phyloP scores from a whole-genome alignment of 2,797 vertebrate genomes.

The Eptatretus atami region DNA sequence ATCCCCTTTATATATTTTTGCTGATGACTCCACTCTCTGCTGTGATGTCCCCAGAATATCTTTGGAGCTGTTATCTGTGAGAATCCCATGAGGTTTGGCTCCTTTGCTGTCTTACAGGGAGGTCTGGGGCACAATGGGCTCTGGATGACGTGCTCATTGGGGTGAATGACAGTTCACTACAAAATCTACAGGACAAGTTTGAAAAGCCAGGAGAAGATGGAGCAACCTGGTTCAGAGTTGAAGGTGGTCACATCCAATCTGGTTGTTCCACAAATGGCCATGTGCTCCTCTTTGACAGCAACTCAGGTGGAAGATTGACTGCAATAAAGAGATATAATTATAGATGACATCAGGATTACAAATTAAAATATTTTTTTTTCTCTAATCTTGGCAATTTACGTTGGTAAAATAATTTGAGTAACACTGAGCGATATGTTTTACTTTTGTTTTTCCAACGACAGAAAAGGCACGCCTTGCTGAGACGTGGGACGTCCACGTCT shows the following conservation, averaged over 20 bases:
- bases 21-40: no score
- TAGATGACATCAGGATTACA: no score
- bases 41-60: no score
- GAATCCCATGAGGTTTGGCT: no score
- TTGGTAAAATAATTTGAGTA: no score
- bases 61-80: no score
- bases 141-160: conserved; percentile 73
- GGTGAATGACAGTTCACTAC: conserved; percentile 88
- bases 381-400: no score
- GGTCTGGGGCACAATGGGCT: conserved; percentile 78
- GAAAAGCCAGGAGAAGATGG: conserved; percentile 49
- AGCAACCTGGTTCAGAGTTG: conserved; percentile 77
- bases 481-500: conserved; percentile 88
- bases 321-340: not conserved
- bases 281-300: not conserved
- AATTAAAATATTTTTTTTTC: no score
- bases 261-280: not conserved
- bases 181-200: conserved; percentile 76
- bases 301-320: not conserved
- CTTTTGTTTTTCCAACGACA: conserved; percentile 10
- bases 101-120: conserved; percentile 20
- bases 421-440: no score
- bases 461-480: conserved; percentile 72
- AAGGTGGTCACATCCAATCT: conserved; percentile 57
- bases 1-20: no score